These are phyloP conservation scores for Neuroterus valhalla DNA, from an alignment of 1,140 invertebrate genomes.

Conservation along the genomic window DNA sequence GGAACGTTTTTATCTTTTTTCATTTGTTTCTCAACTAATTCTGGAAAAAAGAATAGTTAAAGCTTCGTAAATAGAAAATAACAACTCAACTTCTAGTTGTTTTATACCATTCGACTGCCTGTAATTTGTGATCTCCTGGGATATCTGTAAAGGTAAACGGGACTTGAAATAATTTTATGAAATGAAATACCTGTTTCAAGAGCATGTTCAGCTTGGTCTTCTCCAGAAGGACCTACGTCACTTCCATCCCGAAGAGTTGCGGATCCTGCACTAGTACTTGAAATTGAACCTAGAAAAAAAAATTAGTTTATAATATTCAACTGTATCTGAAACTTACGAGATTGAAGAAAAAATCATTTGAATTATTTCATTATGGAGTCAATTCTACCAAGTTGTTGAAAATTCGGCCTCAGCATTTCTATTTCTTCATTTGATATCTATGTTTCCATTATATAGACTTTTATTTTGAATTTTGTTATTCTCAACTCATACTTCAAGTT, in stretches of 20 bases:
- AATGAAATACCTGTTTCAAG: conserved; percentile 64
- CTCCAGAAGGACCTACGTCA: conserved; percentile 53
- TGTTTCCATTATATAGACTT: too few relatives aligned
- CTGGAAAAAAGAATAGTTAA: neutral
- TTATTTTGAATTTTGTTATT: too few relatives aligned
- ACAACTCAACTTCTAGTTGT: too few relatives aligned
- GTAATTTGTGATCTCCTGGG: too few relatives aligned
- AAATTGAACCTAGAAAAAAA: conserved; percentile 62
- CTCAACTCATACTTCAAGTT: too few relatives aligned
- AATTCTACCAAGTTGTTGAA: too few relatives aligned
- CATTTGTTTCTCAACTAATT: neutral
- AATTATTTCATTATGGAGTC: too few relatives aligned
- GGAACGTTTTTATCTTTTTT: neutral
- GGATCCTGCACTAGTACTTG: conserved; percentile 68
- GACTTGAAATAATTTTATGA: conserved; percentile 33
- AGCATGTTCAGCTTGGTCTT: conserved; percentile 57
- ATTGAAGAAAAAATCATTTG: neutral
- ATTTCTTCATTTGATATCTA: too few relatives aligned
- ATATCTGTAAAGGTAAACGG: neutral
- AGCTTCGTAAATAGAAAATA: neutral
- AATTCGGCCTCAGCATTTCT: too few relatives aligned
- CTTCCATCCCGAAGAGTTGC: conserved; percentile 63
- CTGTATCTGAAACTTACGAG: too few relatives aligned
- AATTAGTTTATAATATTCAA: too few relatives aligned
- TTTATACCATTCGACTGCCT: too few relatives aligned